phyloP scores from a whole-genome alignment of 1,140 invertebrate species.

The Polyergus mexicanus region DNA sequence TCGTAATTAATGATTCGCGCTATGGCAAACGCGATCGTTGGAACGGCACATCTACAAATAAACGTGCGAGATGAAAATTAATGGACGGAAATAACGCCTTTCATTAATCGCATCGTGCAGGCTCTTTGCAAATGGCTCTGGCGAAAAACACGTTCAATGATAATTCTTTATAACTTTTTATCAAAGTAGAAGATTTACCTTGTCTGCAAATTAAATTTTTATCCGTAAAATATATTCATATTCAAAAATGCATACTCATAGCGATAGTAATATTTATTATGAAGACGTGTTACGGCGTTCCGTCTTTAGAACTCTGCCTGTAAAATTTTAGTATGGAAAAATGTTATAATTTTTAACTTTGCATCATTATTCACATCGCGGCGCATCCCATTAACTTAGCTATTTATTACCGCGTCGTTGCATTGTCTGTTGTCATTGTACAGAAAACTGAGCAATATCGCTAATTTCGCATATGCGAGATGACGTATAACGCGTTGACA shows the following conservation, averaged over 20 bases:
- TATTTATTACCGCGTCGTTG: slow-evolving; percentile 20
- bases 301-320: too few relatives aligned
- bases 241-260: neutral
- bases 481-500: neutral
- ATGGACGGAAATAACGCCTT: slow-evolving; percentile 52
- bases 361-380: slow-evolving; percentile 31
- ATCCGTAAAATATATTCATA: neutral
- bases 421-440: slow-evolving; percentile 8
- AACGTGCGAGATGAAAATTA: slow-evolving; percentile 51
- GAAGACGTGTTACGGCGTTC: too few relatives aligned
- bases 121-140: neutral
- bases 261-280: neutral
- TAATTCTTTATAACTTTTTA: slow-evolving; percentile 44
- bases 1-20: slow-evolving; percentile 56
- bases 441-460: slow-evolving; percentile 1
- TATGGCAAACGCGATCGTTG: slow-evolving; percentile 23
- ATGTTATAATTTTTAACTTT: slow-evolving; percentile 38
- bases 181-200: neutral
- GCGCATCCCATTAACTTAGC: slow-evolving; percentile 8
- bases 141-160: slow-evolving; percentile 33
- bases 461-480: neutral
- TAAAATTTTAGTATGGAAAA: neutral
- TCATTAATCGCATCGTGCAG: slow-evolving; percentile 50
- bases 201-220: slow-evolving; percentile 28
- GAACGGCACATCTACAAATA: slow-evolving; percentile 34